Evolutionary conservation across 2,113 vertebrate genomes (phyloP), one percentile per base, ranked within the genome.

Genomic region (Microtus pennsylvanicus): DNA sequence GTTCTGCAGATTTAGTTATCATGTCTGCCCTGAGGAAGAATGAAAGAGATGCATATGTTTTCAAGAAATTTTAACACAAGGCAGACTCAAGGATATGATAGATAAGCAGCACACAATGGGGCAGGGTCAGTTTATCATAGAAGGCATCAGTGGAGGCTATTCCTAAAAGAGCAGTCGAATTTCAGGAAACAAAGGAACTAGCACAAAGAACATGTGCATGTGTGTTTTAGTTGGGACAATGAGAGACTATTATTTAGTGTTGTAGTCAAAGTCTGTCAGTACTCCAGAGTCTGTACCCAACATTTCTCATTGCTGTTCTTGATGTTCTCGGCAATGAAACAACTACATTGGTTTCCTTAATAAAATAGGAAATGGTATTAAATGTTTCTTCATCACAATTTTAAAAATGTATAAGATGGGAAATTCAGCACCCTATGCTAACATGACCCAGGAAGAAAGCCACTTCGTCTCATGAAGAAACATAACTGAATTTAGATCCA

Each of bases 131-230:
- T 86, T 97, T 89, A 78, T 82, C 19, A 61, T 55, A 93, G 8
- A 9, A 87, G n/a, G 19, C n/a, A 35, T 94, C 91, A 94, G 89
- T 88, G 17, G 26, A 8, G 1, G 13, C 0, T 87, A 17, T 80
- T 28, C 52, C 91, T 95, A 28, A 93, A 95, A 90, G 11, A 67
- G 22, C 17, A 91, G 81, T 70, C 78, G 16, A 91, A 69, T 93
- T 93, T 90, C 69, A 5, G 91, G 74, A 91, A 33, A 93, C 21
- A 70, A 90, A 87, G 52, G 47, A 88, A 90, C 45, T 74, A 78
- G 4, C 16, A 58, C 65, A 63, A 93, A 42, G 42, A 67, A 65
- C 72, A 33, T 55, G 78, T 33, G 45, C 3, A 3, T 94, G 12
- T 91, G 1, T 9, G 30, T 38, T 83, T 93, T 87, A 89, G 47